Evolutionary conservation across 92 coral and sea anemone species (phyloP).

Genomic region (Epizoanthus rinbou): DNA sequence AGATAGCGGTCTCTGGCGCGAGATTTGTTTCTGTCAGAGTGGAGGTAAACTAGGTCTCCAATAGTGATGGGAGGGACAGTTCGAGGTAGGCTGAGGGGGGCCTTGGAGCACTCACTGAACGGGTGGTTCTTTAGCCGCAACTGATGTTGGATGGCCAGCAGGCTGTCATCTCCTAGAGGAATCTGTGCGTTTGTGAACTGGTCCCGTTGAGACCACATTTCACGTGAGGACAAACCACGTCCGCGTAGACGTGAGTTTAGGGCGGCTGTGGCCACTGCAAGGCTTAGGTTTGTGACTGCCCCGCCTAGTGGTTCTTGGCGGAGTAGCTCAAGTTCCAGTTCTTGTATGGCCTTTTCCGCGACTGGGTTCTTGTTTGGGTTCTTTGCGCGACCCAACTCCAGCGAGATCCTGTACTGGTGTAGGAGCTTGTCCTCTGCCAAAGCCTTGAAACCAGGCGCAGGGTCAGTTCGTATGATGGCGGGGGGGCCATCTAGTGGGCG

Average conservation of each 20-base stretch:
- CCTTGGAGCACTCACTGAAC: slow-evolving; percentile 56
- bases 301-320: slow-evolving; percentile 64
- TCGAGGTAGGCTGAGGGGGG: background rate
- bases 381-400: slow-evolving; percentile 60
- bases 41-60: slow-evolving; percentile 49
- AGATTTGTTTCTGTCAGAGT: slow-evolving; percentile 51
- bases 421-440: slow-evolving; percentile 9
- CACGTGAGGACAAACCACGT: slow-evolving; percentile 49
- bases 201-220: slow-evolving; percentile 72
- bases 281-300: slow-evolving; percentile 37
- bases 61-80: background rate
- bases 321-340: slow-evolving; percentile 44
- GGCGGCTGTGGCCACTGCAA: slow-evolving; percentile 55
- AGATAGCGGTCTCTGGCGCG: slow-evolving; percentile 54
- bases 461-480: slow-evolving; percentile 16
- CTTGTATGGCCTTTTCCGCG: slow-evolving; percentile 19
- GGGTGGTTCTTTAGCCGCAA: slow-evolving; percentile 63
- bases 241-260: slow-evolving; percentile 59
- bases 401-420: slow-evolving; percentile 32
- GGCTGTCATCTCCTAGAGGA: slow-evolving; percentile 35
- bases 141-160: slow-evolving; percentile 41
- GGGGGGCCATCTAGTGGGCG: slow-evolving; percentile 9
- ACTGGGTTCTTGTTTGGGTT: too few relatives aligned
- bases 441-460: slow-evolving; percentile 31
- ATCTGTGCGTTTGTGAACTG: slow-evolving; percentile 52